Base-by-base conservation (phyloP, 2,888 invertebrate species). In the Bugulina stolonifera region DNA sequence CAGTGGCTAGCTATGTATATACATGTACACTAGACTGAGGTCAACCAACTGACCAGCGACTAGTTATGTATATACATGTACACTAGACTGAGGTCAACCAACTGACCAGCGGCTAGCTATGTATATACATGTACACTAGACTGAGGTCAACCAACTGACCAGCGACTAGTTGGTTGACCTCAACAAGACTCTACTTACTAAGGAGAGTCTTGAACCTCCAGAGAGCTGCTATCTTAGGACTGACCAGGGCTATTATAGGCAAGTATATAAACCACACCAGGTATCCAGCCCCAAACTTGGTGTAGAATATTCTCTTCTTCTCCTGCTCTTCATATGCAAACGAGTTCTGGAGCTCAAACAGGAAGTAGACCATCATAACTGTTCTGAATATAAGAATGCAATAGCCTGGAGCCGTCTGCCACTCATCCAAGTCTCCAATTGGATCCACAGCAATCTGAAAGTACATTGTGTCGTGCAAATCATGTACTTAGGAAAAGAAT, bases 201-300 rank as follows among this genome's bases (percentile, higher is more conserved):
- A 96, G 87, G 73, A 97, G 86, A 80, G 97, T 89, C 86, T 97
- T 97, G 85, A 92, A 93, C 86, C 96, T 89, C 95, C 96, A 98
- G 79, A 98, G 87, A 64, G 95, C 91, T 75, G 94, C 94, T 72
- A 98, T 91, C 86, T 94, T 93, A 72, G 94, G 87, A 18, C 94
- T 93, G 77, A 98, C 91, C 72, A 97, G 88, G 72, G 95, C 96
- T 76, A 97, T 90, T 74, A 96, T 91, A 18, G 97, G 96, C 80
- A 97, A 87, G 85, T 98, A 97, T 77, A 96, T 93, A 82, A 98
- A 96, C 98, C 98, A 98, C 18, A 98, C 97, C 54, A 98, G 88
- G 81, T 95, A 94, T 23, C 96, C 96, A 22, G 97, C 97, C 72
- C 96, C 98, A 84, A 97, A 94, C 84, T 98, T 97, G 71, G 96